Conservation (phyloP, 2,113 vertebrate species). For the Tychaedon coryphoeus region DNA sequence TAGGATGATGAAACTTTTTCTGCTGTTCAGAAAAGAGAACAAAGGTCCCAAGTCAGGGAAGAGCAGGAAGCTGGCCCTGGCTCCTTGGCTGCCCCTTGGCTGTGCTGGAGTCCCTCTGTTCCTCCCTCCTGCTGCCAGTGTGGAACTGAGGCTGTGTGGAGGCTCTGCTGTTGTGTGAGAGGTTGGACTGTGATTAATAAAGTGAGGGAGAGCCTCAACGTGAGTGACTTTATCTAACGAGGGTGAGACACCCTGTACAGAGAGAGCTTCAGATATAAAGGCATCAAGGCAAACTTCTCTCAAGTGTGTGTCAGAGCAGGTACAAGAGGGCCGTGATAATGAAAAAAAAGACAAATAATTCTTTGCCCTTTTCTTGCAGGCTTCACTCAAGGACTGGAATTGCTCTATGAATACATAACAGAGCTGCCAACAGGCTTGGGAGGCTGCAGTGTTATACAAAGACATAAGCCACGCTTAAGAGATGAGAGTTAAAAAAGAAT, state of each 20-base stretch:
- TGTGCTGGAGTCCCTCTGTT: fast-evolving
- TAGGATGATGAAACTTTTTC: neutral
- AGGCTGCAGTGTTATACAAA: neutral
- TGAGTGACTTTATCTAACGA: neutral
- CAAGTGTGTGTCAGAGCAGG: neutral
- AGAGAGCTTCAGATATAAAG: neutral
- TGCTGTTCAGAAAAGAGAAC: neutral
- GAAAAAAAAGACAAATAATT: constrained; percentile 34
- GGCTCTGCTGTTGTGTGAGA: neutral
- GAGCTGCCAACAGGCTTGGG: neutral
- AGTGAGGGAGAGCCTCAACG: neutral
- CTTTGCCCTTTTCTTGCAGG: constrained; percentile 36
- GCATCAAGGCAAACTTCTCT: constrained; percentile 20
- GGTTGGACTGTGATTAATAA: neutral
- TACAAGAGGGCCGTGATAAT: neutral
- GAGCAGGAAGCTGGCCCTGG: neutral
- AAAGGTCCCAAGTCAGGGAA: neutral
- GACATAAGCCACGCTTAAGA: neutral
- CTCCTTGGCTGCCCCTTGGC: neutral
- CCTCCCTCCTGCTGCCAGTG: neutral
- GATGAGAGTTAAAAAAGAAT: neutral
- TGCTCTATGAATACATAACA: neutral
- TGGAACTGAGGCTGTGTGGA: fast-evolving
- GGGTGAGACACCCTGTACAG: neutral
- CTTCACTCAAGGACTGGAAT: neutral